Evolutionary conservation across 2,113 vertebrate genomes (phyloP), one percentile per base, ranked within the genome.

Genomic region (Aythya baeri): DNA sequence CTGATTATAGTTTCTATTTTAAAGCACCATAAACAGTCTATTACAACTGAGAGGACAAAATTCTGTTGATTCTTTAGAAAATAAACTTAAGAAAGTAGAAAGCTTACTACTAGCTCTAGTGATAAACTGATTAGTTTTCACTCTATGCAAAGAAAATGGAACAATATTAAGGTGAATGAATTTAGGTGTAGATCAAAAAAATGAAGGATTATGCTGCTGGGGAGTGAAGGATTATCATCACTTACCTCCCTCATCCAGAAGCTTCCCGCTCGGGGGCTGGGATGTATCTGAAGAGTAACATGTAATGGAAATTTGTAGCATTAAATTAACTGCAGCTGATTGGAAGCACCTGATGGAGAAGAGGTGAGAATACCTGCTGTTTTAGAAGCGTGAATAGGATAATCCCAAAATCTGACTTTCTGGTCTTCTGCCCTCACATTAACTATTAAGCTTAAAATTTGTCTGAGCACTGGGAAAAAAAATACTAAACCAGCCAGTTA

Each of bases 241-340:
- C 89, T 97, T 97, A 97, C 95, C 96, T 98, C 96, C 92, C 94
- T 96, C 95, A 93, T 95, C 94, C 94, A 96, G 94, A 94, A 97
- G 96, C 59, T 95, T 97, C 93, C 95, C 94, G 79, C 86, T 97
- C 96, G 81, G 96, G 91, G 97, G 89, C 95, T 96, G 85, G 92
- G 93, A 96, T 97, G 95, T 91, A 95, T 91, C 96, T 95, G 96
- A 97, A 97, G 96, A 97, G 90, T 96, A 83, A 97, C 89, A 97
- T 96, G 95, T 95, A 97, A 97, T 93, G 95, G 96, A 97, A 97
- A 94, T 97, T 74, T 96, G 70, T 96, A 95, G 95, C 84, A 97
- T 94, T 91, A 97, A 97, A 96, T 61, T 94, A 92, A 96, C 66
- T 96, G 94, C 88, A 97, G 94, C 78, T 96, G 93, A 93, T 97